Evolutionary conservation across 1,140 invertebrate species (phyloP).

Genomic region (Nylanderia fulva): DNA sequence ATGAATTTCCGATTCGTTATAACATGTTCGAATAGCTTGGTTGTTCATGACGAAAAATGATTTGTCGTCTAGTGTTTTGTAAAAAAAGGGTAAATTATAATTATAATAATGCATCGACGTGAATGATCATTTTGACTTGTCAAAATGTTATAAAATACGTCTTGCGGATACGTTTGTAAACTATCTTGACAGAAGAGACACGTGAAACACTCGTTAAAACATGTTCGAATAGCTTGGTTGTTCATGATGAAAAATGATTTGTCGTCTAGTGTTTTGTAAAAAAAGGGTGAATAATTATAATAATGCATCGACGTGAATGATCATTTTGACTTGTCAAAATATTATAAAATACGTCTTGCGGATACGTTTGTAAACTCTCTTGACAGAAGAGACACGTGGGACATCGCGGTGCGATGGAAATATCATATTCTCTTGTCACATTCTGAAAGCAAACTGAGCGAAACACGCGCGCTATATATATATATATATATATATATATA

Average conservation of each 20-base stretch:
- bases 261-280: neutral
- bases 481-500: too few relatives aligned
- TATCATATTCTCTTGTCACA: slow-evolving; percentile 9
- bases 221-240: too few relatives aligned
- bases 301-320: too few relatives aligned
- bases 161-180: neutral
- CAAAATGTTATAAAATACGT: slow-evolving; percentile 1
- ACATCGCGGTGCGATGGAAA: neutral
- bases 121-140: too few relatives aligned
- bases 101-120: too few relatives aligned
- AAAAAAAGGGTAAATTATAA: too few relatives aligned
- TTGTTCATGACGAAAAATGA: too few relatives aligned
- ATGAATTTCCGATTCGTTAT: neutral
- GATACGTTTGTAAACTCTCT: neutral
- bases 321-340: neutral
- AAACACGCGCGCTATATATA: neutral
- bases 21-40: neutral
- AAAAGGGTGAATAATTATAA: too few relatives aligned
- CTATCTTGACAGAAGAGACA: neutral
- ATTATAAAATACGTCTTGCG: neutral
- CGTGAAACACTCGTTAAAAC: neutral
- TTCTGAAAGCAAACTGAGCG: slow-evolving; percentile 22
- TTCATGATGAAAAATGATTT: too few relatives aligned
- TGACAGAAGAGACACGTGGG: neutral
- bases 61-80: neutral